Evolutionary conservation across 2,113 vertebrate species (phyloP), one percentile per base, ranked within the genome.

Genomic region (Hippocampus mohnikei): DNA sequence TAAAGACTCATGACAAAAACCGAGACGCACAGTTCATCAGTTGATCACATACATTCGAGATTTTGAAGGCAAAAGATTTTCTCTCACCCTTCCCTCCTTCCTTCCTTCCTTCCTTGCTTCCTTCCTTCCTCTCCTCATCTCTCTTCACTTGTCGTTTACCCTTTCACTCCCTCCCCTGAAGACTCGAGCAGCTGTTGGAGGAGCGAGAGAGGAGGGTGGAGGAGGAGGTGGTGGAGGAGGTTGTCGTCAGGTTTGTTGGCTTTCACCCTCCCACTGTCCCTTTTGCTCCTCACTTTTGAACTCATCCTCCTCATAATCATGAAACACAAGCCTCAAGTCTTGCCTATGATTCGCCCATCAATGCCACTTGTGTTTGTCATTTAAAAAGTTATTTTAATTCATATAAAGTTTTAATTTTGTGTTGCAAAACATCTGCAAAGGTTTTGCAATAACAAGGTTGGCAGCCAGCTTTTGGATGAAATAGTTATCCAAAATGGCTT

Each of bases 171-270:
- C 93, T 78, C 74, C 81, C 42, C 13, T 77, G 94, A 96, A 98
- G 96, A 94, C 96, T 98, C 91, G 95, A 95, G 94, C 94, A 92
- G 92, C 94, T 95, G 94, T 94, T 96, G 94, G 95, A 94, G 89
- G 95, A 96, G 93, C 95, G 91, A 80, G 94, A 94, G 87, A 94
- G 91, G 89, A 85, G 89, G 89, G 84, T 85, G 89, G 87, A 33
- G 29, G 29, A 90, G 89, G 84, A 86, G 78, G 83, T 72, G 85
- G 85, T 79, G 83, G 83, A 87, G 79, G 89, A 89, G 85, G 87
- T 88, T 76, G 89, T 88, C 42, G 79, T 67, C 90, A 92, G 92
- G 92, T 93, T 91, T 89, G 91, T 92, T 76, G 48, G 81, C 84
- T 78, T 75, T 82, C 83, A 73, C 79, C 81, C 81, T 83, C 76